phyloP scores from a whole-genome alignment of 2,888 invertebrate genomes.

The Drosophila neotestacea region DNA sequence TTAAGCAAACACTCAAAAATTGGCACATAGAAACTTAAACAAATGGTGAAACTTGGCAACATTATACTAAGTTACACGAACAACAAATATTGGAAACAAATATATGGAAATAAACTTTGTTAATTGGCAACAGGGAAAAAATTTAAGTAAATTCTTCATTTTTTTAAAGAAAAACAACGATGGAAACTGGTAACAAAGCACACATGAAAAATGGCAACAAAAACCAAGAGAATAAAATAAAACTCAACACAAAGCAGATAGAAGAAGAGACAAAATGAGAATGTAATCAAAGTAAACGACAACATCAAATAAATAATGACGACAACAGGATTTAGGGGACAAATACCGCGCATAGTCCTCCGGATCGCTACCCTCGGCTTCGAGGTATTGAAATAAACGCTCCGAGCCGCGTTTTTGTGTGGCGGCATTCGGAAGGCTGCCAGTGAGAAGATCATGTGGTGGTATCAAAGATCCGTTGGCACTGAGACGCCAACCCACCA shows the following conservation, averaged over 20 bases:
- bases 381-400: slow-evolving; percentile 90
- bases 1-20: no score
- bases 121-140: no score
- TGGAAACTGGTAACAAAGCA: background rate
- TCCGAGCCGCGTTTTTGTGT: slow-evolving; percentile 88
- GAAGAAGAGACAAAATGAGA: background rate
- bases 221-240: background rate
- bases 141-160: no score
- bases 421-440: slow-evolving; percentile 83
- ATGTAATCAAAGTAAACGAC: slow-evolving; percentile 4
- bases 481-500: slow-evolving; percentile 85
- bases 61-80: background rate
- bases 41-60: background rate
- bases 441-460: slow-evolving; percentile 84
- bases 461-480: slow-evolving; percentile 85
- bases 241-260: background rate
- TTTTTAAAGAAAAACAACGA: no score
- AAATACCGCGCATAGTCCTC: slow-evolving; percentile 86
- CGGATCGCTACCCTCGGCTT: slow-evolving; percentile 90
- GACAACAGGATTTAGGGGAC: background rate
- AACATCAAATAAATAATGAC: slow-evolving; percentile 9
- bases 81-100: no score
- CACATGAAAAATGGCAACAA: slow-evolving; percentile 22
- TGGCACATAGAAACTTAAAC: background rate
- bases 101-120: no score